Conservation (phyloP, 2,113 vertebrate genomes). For the Pyxicephalus adspersus region DNA sequence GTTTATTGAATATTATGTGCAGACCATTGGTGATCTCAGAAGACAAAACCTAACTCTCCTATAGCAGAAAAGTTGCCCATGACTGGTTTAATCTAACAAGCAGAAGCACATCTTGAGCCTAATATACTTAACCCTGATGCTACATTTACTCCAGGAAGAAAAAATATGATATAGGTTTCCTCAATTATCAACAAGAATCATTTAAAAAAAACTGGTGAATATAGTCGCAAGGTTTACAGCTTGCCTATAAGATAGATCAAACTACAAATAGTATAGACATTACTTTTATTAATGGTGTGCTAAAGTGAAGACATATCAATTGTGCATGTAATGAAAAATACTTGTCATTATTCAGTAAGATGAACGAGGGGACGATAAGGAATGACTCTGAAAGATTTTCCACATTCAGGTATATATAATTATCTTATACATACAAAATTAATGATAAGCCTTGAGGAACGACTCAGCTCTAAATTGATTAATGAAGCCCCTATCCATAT, state of each 20-base stretch:
- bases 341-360: conserved; percentile 46
- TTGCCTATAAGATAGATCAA: conserved; percentile 8
- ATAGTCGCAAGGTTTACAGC: not conserved
- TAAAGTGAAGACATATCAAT: conserved; percentile 46
- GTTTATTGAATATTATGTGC: too few relatives aligned
- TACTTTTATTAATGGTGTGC: conserved; percentile 39
- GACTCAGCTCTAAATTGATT: conserved; percentile 50
- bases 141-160: too few relatives aligned
- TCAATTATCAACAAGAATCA: too few relatives aligned
- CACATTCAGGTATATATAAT: conserved; percentile 51
- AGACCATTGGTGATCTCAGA: too few relatives aligned
- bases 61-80: not conserved
- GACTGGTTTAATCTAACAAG: not conserved
- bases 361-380: conserved; percentile 38
- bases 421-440: conserved; percentile 55
- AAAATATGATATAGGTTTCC: too few relatives aligned
- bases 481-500: conserved; percentile 39
- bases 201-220: too few relatives aligned
- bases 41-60: too few relatives aligned
- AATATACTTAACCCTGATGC: too few relatives aligned
- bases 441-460: conserved; percentile 52
- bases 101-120: too few relatives aligned
- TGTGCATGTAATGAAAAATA: conserved; percentile 49
- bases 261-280: conserved; percentile 22
- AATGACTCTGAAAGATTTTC: conserved; percentile 40